Conservation (phyloP, 1,140 invertebrate genomes). For the Plodia interpunctella region DNA sequence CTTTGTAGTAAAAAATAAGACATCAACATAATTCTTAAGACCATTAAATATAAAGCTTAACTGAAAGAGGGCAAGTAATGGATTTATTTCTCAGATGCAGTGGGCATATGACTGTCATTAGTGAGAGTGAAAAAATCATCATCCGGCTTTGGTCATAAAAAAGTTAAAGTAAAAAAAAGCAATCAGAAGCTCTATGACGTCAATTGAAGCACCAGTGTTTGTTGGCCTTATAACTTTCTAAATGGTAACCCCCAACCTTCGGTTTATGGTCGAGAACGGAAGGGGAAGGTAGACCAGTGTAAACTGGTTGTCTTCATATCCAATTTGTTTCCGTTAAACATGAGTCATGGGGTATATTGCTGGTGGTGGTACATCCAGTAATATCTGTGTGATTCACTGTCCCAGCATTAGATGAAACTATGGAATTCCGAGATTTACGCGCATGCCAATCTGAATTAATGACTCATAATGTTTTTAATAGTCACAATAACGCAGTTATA, state of each 20-base stretch:
- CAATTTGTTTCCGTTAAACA: conserved; percentile 2
- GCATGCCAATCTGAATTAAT: background rate
- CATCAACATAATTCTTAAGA: background rate
- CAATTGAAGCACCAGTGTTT: background rate
- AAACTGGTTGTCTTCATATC: background rate
- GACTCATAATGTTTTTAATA: background rate
- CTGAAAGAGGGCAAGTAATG: conserved; percentile 3
- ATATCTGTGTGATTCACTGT: background rate
- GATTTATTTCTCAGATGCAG: conserved; percentile 8
- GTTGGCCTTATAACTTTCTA: background rate
- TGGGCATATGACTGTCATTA: conserved; percentile 10
- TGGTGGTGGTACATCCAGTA: background rate
- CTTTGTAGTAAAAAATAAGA: background rate
- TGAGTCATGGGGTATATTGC: background rate
- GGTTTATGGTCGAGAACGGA: background rate
- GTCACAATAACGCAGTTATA: too few relatives aligned
- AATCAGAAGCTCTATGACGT: background rate
- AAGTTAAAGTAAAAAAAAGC: background rate
- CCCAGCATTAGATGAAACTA: background rate
- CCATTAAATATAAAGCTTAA: conserved; percentile 1
- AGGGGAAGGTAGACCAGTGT: background rate
- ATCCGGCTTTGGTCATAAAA: conserved; percentile 11
- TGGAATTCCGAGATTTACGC: background rate
- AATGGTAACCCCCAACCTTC: background rate
- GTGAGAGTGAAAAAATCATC: background rate